Percentiles rank a stretch among this genome's conserved stretches.
phyloP scores from a whole-genome alignment of 1,140 invertebrate genomes.

The Paracyclopina nana region DNA sequence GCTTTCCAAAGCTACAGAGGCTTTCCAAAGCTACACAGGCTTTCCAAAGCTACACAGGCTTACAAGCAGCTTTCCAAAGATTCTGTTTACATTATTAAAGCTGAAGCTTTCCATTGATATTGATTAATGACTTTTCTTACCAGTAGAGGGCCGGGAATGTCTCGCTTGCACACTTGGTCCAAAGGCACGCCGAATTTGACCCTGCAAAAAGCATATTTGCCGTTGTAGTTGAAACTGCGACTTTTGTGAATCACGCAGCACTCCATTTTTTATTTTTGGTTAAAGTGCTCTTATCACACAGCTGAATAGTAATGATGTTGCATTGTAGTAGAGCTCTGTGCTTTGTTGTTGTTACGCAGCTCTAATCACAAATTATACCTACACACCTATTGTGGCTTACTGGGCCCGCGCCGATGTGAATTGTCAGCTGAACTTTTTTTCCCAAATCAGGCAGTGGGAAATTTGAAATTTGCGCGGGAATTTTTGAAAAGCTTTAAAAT shows the following conservation, averaged over 20 bases:
- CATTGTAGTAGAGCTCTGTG: background rate
- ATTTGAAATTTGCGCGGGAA: no score
- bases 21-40: no score
- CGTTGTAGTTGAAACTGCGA: background rate
- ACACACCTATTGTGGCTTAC: no score
- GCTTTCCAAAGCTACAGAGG: no score
- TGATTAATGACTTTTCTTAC: constrained; percentile 33
- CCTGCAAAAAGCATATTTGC: constrained; percentile 28
- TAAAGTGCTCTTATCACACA: background rate
- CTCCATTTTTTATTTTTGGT: background rate
- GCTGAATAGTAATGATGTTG: background rate
- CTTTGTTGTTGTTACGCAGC: background rate
- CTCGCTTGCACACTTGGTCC: constrained; percentile 75
- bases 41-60: no score
- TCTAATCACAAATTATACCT: background rate
- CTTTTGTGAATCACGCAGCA: background rate
- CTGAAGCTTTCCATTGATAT: background rate
- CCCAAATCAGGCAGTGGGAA: no score
- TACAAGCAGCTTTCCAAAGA: no score
- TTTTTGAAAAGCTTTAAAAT: no score
- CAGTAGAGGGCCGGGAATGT: constrained; percentile 69
- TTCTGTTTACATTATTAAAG: no score
- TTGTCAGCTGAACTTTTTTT: no score
- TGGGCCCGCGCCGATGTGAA: no score
- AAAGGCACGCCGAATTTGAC: constrained; percentile 76